Evolutionary conservation across 2,113 vertebrate genomes (phyloP).

Genomic region (Mormyrus lacerda): DNA sequence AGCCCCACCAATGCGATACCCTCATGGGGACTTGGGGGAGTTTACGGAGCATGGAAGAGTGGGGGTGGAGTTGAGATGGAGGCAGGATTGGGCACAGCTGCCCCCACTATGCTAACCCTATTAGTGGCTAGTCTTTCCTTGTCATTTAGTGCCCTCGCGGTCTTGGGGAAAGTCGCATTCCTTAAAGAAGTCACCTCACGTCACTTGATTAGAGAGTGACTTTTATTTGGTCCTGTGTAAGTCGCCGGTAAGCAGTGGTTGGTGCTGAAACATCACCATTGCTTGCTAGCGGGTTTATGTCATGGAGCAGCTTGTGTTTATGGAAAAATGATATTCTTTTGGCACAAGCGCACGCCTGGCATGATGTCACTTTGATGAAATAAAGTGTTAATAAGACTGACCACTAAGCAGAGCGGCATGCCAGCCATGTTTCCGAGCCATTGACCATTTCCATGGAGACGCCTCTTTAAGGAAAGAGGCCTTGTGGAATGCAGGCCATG

Average conservation of each 20-base stretch:
- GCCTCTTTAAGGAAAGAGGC: neutral
- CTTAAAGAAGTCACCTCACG: neutral
- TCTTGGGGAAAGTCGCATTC: conserved; percentile 32
- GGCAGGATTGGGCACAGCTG: conserved; percentile 61
- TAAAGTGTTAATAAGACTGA: neutral
- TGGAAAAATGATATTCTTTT: neutral
- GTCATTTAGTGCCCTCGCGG: conserved; percentile 58
- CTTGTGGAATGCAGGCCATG: neutral
- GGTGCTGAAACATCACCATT: neutral
- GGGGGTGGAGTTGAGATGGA: conserved; percentile 30
- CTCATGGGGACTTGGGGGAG: neutral
- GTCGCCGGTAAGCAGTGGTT: neutral
- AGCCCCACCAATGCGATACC: conserved; percentile 5
- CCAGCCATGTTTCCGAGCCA: neutral
- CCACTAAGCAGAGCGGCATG: neutral
- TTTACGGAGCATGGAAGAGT: neutral
- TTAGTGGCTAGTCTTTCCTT: conserved; percentile 44
- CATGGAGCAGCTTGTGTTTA: neutral
- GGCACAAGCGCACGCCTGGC: neutral
- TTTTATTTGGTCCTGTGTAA: neutral
- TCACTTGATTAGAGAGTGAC: neutral
- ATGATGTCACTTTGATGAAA: neutral
- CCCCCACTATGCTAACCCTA: conserved; percentile 37
- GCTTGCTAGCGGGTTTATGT: neutral
- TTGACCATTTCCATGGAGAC: neutral